Base-by-base conservation (phyloP, 2,797 vertebrate species). In the Parambassis ranga region DNA sequence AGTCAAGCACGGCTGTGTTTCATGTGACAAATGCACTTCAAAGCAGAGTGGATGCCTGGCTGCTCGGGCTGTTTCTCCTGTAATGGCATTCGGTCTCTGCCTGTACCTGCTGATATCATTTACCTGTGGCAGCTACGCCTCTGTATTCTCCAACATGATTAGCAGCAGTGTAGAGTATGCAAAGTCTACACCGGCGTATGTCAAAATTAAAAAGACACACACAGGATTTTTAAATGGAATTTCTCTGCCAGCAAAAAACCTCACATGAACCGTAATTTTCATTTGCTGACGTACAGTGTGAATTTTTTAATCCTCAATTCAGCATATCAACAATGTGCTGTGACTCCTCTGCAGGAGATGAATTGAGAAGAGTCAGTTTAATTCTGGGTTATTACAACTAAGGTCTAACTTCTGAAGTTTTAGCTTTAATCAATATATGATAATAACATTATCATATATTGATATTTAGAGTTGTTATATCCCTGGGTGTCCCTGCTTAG, bases 21-120 rank as follows among this genome's bases (percentile, higher is more conserved):
- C 68, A 78, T 82, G 77, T 77, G 82, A 77, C 82, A 85, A 88
- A 87, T 80, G 74, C 72, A 88, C 87, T 90, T 91, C 87, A 90
- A 89, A 90, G 87, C 70, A 5, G 42, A 71, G 77, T 75, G 76
- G 73, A 69, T 78, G 78, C 55, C 50, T 71, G 26, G 65, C 82
- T 77, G 71, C 80, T 41, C 33, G 60, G 76, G 55, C 65, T 79
- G 67, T 74, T 86, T 82, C 55, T 77, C 41, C 52, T 81, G 55
- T 83, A 85, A 86, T 76, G 79, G 63, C 55, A 70, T 78, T 79
- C 33, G 16, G 46, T 71, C 51, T 65, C 32, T 51, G 71, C 77
- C 66, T 72, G 79, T 68, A 84, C 87, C 82, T 81, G 75, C 83
- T 85, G 78, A 88, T 85, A 83, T 84, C 67, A 52, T 78, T 88